These are phyloP conservation scores for Sarcoramphus papa DNA, from an alignment of 2,797 vertebrate species.

Conservation along the genomic window DNA sequence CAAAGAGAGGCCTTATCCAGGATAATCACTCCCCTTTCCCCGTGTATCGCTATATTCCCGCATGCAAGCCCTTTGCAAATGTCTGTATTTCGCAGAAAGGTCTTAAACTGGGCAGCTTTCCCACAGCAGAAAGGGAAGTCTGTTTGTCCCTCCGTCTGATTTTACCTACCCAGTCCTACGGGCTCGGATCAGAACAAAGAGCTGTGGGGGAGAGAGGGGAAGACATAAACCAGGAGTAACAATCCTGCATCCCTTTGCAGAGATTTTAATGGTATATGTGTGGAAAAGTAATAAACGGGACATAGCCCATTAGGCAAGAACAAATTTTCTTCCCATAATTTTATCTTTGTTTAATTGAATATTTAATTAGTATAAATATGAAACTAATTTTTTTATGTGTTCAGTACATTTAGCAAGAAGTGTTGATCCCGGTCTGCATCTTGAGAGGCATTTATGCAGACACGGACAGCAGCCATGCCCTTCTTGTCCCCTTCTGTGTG, in stretches of 20 bases:
- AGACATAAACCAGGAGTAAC: conserved; percentile 23
- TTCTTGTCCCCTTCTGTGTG: conserved; percentile 76
- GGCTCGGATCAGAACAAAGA: conserved; percentile 44
- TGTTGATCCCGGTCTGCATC: conserved; percentile 21
- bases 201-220: background rate
- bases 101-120: background rate
- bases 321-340: conserved; percentile 74
- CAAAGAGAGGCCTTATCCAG: conserved; percentile 6
- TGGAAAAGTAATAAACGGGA: conserved; percentile 71
- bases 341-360: conserved; percentile 83
- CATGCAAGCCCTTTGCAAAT: background rate
- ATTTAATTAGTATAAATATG: conserved; percentile 80
- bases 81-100: background rate
- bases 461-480: conserved; percentile 61
- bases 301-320: conserved; percentile 80
- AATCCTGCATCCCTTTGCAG: background rate
- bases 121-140: background rate
- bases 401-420: conserved; percentile 72
- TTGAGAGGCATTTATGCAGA: conserved; percentile 46
- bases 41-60: background rate
- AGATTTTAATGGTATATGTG: conserved; percentile 71
- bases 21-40: conserved; percentile 19
- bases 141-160: background rate
- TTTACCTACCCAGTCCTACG: background rate
- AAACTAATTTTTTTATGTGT: conserved; percentile 68